Evolutionary conservation across 2,888 invertebrate species (phyloP).

Genomic region (Hololepta plana): DNA sequence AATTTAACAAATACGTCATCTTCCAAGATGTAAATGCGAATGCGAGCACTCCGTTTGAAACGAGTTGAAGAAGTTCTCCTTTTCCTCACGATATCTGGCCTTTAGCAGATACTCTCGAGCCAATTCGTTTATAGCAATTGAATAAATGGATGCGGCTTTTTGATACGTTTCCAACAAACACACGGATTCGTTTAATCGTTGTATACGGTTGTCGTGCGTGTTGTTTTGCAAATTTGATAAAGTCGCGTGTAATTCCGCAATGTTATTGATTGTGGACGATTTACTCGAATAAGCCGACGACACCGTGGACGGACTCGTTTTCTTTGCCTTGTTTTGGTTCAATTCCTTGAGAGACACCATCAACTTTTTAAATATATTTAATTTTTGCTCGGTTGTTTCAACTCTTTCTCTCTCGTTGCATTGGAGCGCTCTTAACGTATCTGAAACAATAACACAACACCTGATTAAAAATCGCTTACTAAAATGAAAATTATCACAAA

Average conservation of each 20-base stretch:
- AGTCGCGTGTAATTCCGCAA: background rate
- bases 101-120: conserved; percentile 32
- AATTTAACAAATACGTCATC: too few relatives aligned
- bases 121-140: conserved; percentile 24
- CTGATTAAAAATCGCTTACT: too few relatives aligned
- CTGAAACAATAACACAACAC: too few relatives aligned
- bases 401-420: too few relatives aligned
- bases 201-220: conserved; percentile 19
- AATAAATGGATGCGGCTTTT: conserved; percentile 25
- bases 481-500: conserved; percentile 2
- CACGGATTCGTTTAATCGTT: conserved; percentile 19
- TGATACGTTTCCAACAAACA: conserved; percentile 26
- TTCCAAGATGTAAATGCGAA: conserved; percentile 7
- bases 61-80: conserved; percentile 31
- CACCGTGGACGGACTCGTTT: too few relatives aligned
- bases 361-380: too few relatives aligned
- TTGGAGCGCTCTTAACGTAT: too few relatives aligned
- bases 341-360: too few relatives aligned
- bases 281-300: too few relatives aligned
- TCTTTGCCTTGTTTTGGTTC: too few relatives aligned
- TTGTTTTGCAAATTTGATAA: conserved; percentile 12
- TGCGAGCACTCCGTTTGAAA: conserved; percentile 22
- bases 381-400: too few relatives aligned
- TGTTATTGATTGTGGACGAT: too few relatives aligned
- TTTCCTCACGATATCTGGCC: conserved; percentile 31